These are phyloP conservation scores for Drosophila nasuta DNA, from an alignment of 1,140 invertebrate genomes.

Conservation along the genomic window DNA sequence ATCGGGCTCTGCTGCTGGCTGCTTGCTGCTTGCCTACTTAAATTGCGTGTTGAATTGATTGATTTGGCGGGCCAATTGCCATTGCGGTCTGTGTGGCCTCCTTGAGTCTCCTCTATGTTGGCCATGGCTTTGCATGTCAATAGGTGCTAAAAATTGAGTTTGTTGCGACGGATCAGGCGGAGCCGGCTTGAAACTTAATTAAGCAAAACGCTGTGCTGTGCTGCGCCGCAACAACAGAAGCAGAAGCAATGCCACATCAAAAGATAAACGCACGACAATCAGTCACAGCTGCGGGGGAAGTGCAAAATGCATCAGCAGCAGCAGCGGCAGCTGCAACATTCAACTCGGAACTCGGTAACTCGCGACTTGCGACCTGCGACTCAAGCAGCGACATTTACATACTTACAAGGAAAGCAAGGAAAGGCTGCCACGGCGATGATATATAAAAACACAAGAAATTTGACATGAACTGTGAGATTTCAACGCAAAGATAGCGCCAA, in stretches of 20 bases:
- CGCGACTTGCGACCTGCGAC: not conserved
- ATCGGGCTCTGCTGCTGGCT: constrained; percentile 47
- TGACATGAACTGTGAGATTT: constrained; percentile 83
- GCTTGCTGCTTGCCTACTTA: constrained; percentile 36
- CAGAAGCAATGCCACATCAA: constrained; percentile 75
- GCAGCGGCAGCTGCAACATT: constrained; percentile 50
- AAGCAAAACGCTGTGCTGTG: constrained; percentile 51
- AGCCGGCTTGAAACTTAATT: constrained; percentile 76
- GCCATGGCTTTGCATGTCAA: constrained; percentile 73
- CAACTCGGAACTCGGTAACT: constrained; percentile 9
- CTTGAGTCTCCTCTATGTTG: not conserved
- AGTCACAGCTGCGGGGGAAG: constrained; percentile 66
- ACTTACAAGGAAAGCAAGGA: constrained; percentile 80
- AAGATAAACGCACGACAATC: constrained; percentile 79
- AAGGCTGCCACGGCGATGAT: constrained; percentile 68
- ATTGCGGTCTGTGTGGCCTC: constrained; percentile 49
- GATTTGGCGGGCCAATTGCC: constrained; percentile 63
- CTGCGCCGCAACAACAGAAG: constrained; percentile 2
- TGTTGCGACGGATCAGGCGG: constrained; percentile 55
- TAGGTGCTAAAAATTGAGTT: constrained; percentile 79
- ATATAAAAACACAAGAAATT: constrained; percentile 84
- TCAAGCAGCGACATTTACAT: constrained; percentile 66
- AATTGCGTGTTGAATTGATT: constrained; percentile 82
- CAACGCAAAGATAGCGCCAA: constrained; percentile 79
- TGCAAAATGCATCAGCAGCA: constrained; percentile 16